Evolutionary conservation across 2,797 vertebrate genomes (phyloP), one percentile per base, ranked within the genome.

Genomic region (Synanceia verrucosa): DNA sequence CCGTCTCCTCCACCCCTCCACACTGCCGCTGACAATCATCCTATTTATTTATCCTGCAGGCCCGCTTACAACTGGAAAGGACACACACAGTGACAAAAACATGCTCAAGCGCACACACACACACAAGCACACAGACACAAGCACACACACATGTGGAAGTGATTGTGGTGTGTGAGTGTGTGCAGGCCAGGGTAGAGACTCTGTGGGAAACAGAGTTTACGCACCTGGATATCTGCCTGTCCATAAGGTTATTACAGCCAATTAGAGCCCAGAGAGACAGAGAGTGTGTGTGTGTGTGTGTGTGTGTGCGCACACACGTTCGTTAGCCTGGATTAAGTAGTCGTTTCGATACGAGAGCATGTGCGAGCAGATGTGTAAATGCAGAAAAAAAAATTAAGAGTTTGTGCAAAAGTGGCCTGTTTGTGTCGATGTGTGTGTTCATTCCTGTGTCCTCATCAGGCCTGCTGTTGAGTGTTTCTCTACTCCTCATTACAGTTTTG

Each of bases 41-140:
- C 86, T 85, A 93, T 95, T 94, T 95, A 95, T 95, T 95, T 95
- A 94, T 94, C 89, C 92, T 92, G 88, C 85, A 84, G 90, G 86
- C 79, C 63, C 62, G 74, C 87, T 92, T 90, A 91, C 84, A 87
- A 91, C 83, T 69, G 79, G 63, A 81, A 66, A 80, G 77, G 81
- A 81, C 88, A 91, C 86, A 83, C 84, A 83, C 78, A 88, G 80
- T 13, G 63, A 86, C 82, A 84, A 79, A 87, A 79, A 82, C 73
- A 77, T 61, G 75, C 71, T 61, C 65, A 79, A 75, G 70, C 89
- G 83, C 90, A 89, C 78, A 73, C 89, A 55, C 13, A 47, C 74
- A 74, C 50, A 65, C 58, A 34, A n/a, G n/a, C 46, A 44, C 16
- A 36, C 36, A 37, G 11, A 14, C 80, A 81, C 77, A 84, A 72